Evolutionary conservation across 2,113 vertebrate species (phyloP), one percentile per base, ranked within the genome.

Genomic region (Desmodus rotundus): DNA sequence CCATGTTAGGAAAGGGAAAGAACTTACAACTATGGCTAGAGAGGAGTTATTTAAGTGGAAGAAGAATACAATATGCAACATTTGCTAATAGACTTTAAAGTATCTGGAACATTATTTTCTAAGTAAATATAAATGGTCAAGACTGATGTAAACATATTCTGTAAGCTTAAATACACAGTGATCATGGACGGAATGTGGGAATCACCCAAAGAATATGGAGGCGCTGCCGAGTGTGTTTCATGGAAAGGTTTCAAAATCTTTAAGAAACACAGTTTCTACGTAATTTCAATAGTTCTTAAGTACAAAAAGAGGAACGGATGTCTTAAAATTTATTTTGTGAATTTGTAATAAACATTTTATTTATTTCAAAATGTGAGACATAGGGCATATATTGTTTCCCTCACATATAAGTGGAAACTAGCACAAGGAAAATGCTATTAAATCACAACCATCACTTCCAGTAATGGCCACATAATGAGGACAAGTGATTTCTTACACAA

Each of bases 281-380:
- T 47, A 54, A 52, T 36, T 85, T 70, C 10, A 36, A 38, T 56
- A 58, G 26, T 68, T 65, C 5, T 54, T 63, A 74, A 89, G 54
- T 58, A 87, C 19, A 77, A 80, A 85, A 76, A 72, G 50, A 91
- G 36, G 33, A 70, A 87, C 5, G 19, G 9, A 41, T 88, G 19
- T 6, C 6, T 88, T 65, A 68, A 26, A 81, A 88, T 52, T 72
- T 84, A 81, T 87, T 91, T 91, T 56, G 61, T 15, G 77, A 93
- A 95, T 81, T 92, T 88, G 5, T 47, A 95, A 72, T 88, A 72
- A 96, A 38, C 19, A 78, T 24, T 36, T 22, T 26, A 76, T 8
- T 92, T 92, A 70, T 82, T 73, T 28, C 9, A 91, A 92, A 73
- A 45, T 85, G 17, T 93, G 90, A 93, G 45, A 92, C 83, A 89